A percentile compares a stretch with the other conserved stretches of the same genome.
Conservation (phyloP, 2,888 invertebrate species). For the Ptilodon capucinus region DNA sequence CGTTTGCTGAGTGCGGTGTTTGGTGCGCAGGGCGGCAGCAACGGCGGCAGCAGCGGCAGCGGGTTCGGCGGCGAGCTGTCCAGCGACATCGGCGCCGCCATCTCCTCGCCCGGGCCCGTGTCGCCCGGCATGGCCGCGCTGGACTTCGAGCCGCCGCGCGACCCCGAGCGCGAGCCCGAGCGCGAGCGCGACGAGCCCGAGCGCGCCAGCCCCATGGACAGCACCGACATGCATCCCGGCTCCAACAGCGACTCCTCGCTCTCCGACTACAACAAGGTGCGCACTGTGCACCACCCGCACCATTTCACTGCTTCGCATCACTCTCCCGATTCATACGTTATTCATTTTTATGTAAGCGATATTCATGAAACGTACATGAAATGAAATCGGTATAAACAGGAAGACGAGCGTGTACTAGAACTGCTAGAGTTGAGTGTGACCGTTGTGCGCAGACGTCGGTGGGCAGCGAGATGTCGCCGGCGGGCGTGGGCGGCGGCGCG, state of each 20-base stretch:
- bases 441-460: conserved; percentile 34
- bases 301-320: too few species aligned
- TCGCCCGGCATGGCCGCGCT: conserved; percentile 87
- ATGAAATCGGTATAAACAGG: too few species aligned
- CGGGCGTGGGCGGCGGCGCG: conserved; percentile 33
- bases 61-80: conserved; percentile 87
- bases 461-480: conserved; percentile 53
- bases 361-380: too few species aligned
- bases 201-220: conserved; percentile 29
- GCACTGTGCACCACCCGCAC: not conserved
- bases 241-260: conserved; percentile 50
- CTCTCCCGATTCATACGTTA: too few species aligned
- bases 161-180: conserved; percentile 39
- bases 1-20: too few species aligned
- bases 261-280: conserved; percentile 67
- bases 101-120: conserved; percentile 87
- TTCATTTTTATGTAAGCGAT: too few species aligned
- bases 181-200: conserved; percentile 37
- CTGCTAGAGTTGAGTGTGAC: too few species aligned
- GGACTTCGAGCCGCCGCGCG: conserved; percentile 87
- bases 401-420: too few species aligned
- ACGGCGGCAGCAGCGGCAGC: conserved; percentile 75
- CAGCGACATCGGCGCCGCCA: conserved; percentile 90
- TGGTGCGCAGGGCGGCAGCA: conserved; percentile 42
- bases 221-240: conserved; percentile 38